Evolutionary conservation across 1,140 invertebrate genomes (phyloP).

Genomic region (Dendrolimus kikuchii): DNA sequence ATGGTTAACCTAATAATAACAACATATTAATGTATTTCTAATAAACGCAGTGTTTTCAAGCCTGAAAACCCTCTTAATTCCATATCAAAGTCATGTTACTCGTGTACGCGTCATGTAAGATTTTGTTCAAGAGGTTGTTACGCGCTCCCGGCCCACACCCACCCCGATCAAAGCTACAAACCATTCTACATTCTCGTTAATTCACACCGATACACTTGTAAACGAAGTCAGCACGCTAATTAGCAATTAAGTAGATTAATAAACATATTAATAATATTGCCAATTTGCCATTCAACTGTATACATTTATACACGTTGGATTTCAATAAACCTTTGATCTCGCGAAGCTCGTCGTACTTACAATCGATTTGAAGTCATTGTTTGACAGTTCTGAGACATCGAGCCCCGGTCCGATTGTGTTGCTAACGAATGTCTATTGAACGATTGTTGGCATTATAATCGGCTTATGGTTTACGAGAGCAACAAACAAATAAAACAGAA

Average conservation of each 20-base stretch:
- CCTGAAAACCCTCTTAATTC: not conserved
- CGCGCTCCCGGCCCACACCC: slow-evolving; percentile 3
- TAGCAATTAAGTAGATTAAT: slow-evolving; percentile 67
- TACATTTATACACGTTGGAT: slow-evolving; percentile 39
- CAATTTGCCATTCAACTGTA: slow-evolving; percentile 37
- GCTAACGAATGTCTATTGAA: slow-evolving; percentile 17
- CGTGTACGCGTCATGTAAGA: slow-evolving; percentile 7
- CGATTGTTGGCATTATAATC: slow-evolving; percentile 24
- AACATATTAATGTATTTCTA: too few relatives aligned
- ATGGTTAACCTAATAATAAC: too few relatives aligned
- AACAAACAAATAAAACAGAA: too few relatives aligned
- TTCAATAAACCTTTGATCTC: slow-evolving; percentile 49
- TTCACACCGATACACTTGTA: slow-evolving; percentile 45
- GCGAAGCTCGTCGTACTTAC: slow-evolving; percentile 28
- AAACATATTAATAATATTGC: slow-evolving; percentile 43
- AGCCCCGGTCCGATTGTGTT: slow-evolving; percentile 30
- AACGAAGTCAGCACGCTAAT: slow-evolving; percentile 49
- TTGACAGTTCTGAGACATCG: slow-evolving; percentile 47
- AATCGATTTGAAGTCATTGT: slow-evolving; percentile 54
- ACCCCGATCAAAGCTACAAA: slow-evolving; percentile 38
- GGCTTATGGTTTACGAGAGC: slow-evolving; percentile 10
- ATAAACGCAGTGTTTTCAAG: too few relatives aligned
- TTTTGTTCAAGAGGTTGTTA: slow-evolving; percentile 1
- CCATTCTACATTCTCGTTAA: slow-evolving; percentile 34
- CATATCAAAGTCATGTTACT: not conserved